Evolutionary conservation across 2,888 invertebrate species (phyloP), one percentile per base, ranked within the genome.

Genomic region (Cremastinae sp.): DNA sequence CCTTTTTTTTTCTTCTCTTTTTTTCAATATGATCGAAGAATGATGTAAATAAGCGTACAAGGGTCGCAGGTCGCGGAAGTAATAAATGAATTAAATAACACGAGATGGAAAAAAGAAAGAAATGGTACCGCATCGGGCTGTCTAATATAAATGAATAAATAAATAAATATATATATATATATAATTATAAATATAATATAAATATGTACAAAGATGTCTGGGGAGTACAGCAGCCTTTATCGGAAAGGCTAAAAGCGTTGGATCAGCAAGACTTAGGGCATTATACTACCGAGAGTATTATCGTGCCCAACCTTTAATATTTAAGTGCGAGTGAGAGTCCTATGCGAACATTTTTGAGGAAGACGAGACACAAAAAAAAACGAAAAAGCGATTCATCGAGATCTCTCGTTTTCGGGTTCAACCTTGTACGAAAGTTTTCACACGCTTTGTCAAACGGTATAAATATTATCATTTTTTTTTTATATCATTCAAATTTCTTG

Each of bases 241-340:
- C 84, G 81, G 86, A 84, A 84, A 86, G 84, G 82, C 79, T 84
- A 85, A 87, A 84, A 85, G 85, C 84, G 87, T 87, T 88, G 88
- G 88, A 89, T 88, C 89, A 89, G 88, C 88, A 89, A 89, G 89
- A 89, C 89, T 89, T 88, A 88, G 89, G 89, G 89, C 89, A 89
- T 89, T 89, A 89, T 89, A 89, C 82, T 88, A 88, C 86, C 86
- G 81, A 86, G 89, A 89, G 89, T 89, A 89, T 88, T 89, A 89
- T 89, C 83, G 86, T 89, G 89, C 89, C 89, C 89, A 89, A 89
- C 87, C 86, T 87, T 89, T 88, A 89, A 88, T 88, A 88, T 88
- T 88, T 89, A 89, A 89, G 89, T 89, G 86, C 85, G 88, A 88
- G 86, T 87, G 88, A 88, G 87, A 88, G 86, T 86, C 84, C 84